Conservation (phyloP, 2,797 vertebrate species). For the Channallabes apus region DNA sequence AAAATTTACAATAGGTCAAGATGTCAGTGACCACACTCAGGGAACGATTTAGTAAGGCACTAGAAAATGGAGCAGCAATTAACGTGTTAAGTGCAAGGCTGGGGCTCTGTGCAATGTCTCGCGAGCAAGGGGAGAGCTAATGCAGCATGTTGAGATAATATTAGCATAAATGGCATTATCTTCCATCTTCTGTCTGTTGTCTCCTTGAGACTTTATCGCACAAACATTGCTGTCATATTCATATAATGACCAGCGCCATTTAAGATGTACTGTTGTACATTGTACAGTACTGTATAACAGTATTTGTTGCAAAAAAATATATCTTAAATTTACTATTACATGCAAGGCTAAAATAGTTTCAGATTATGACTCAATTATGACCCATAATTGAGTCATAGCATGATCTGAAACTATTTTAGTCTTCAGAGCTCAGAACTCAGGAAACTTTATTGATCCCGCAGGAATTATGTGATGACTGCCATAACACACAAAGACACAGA, state of each 20-base stretch:
- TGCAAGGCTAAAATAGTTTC: no score
- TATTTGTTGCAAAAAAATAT: no score
- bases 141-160: slow-evolving; percentile 36
- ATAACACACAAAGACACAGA: no score
- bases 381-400: neutral
- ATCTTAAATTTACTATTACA: no score
- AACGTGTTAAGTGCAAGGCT: slow-evolving; percentile 54
- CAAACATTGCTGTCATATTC: slow-evolving; percentile 4
- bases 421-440: no score
- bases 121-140: slow-evolving; percentile 34
- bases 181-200: slow-evolving; percentile 27
- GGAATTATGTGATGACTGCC: no score
- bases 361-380: no score
- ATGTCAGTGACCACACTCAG: slow-evolving; percentile 53
- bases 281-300: neutral
- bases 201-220: slow-evolving; percentile 8
- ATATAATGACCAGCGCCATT: neutral
- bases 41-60: slow-evolving; percentile 57
- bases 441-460: no score
- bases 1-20: slow-evolving; percentile 58
- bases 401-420: no score
- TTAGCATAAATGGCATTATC: slow-evolving; percentile 40
- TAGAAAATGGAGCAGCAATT: slow-evolving; percentile 59
- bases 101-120: slow-evolving; percentile 19
- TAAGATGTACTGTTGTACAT: no score